Evolutionary conservation across 2,888 invertebrate genomes (phyloP).

Genomic region (Eumacrocentrus americanus): DNA sequence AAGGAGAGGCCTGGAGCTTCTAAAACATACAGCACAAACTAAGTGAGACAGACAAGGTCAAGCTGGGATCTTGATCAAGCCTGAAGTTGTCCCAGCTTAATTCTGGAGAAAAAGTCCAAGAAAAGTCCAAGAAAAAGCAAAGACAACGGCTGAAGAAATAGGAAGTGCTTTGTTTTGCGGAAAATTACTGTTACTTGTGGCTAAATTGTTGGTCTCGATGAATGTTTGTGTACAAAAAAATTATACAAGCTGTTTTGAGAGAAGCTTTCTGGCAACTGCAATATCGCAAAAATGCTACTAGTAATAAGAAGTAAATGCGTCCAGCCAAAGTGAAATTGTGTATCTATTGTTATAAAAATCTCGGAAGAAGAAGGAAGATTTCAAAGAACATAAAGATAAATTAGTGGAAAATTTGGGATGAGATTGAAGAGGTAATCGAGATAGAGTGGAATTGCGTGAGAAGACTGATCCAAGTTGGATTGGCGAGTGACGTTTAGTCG

Average conservation of each 20-base stretch:
- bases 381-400: neutral
- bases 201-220: neutral
- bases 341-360: neutral
- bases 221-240: no score
- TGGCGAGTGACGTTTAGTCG: slow-evolving; percentile 7
- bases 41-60: slow-evolving; percentile 16
- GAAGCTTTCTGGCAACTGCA: no score
- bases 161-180: neutral
- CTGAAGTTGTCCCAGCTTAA: neutral
- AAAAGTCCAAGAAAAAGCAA: neutral
- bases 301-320: no score
- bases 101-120: neutral
- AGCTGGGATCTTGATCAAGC: slow-evolving; percentile 16
- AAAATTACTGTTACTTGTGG: slow-evolving; percentile 1
- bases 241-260: no score
- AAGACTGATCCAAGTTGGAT: slow-evolving; percentile 3
- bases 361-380: neutral
- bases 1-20: slow-evolving; percentile 5
- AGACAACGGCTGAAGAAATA: neutral
- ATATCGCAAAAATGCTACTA: no score
- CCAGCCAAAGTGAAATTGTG: neutral
- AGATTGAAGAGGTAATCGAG: neutral
- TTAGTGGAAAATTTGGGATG: neutral
- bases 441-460: neutral
- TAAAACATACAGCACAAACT: neutral